A percentile compares a stretch with the other conserved stretches of the same genome.
Conservation (phyloP, 2,113 vertebrate genomes). For the Petaurus breviceps region DNA sequence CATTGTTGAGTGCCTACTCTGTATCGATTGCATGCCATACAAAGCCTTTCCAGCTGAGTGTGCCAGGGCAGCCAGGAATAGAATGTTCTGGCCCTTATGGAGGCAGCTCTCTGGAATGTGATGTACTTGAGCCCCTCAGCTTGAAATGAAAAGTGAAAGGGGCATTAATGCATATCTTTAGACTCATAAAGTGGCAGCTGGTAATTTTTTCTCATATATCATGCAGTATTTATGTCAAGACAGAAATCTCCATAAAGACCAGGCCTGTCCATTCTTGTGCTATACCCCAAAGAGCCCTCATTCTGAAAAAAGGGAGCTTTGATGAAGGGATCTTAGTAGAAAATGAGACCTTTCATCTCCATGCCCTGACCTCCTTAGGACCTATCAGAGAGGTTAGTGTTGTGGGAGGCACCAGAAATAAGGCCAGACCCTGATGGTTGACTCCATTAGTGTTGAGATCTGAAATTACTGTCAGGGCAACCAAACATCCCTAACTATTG, state of each 20-base stretch:
- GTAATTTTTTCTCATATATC: background rate
- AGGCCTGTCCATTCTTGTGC: background rate
- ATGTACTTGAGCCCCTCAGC: slow-evolving; percentile 43
- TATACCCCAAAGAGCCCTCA: background rate
- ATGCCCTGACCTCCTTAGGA: background rate
- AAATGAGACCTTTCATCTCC: background rate
- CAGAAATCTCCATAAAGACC: background rate
- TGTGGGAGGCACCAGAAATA: background rate
- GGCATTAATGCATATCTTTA: slow-evolving; percentile 54
- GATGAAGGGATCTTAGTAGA: background rate
- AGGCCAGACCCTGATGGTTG: too few relatives aligned
- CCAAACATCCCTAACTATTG: background rate
- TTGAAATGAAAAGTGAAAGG: slow-evolving; percentile 59
- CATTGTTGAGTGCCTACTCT: background rate
- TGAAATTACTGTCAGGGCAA: background rate
- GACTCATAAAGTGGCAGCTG: slow-evolving; percentile 41
- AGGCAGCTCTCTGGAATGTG: background rate
- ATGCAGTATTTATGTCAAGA: background rate
- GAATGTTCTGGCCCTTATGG: background rate
- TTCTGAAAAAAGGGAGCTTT: background rate
- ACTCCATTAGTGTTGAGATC: background rate
- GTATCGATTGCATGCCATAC: background rate
- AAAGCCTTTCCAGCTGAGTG: background rate
- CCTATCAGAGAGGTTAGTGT: background rate
- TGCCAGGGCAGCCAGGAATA: slow-evolving; percentile 5